A percentile compares a stretch with the other conserved stretches of the same genome.
These are phyloP conservation scores for Psilanteris sp. DNA, from an alignment of 1,140 invertebrate genomes.

Conservation along the genomic window DNA sequence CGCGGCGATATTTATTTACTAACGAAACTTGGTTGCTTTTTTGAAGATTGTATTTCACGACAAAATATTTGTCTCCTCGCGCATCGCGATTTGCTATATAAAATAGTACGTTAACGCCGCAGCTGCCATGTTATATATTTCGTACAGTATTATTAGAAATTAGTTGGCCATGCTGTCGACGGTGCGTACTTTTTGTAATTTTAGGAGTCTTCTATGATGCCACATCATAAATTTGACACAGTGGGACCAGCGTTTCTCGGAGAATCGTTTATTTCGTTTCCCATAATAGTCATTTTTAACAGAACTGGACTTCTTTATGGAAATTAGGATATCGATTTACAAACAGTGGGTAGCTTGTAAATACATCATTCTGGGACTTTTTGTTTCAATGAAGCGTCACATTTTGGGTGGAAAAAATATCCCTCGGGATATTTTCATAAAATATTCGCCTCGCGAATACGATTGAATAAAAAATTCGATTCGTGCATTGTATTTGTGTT, in stretches of 20 bases:
- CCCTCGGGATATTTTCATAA: not conserved
- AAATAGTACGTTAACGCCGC: slow-evolving; percentile 17
- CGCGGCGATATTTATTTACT: too few relatives aligned
- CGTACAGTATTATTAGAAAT: slow-evolving; percentile 33
- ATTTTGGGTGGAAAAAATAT: not conserved
- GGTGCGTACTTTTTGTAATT: slow-evolving; percentile 35
- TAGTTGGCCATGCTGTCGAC: slow-evolving; percentile 10
- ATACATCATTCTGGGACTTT: not conserved
- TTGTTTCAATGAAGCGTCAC: not conserved
- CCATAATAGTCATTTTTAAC: slow-evolving; percentile 5
- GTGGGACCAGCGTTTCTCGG: slow-evolving; percentile 3
- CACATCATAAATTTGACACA: slow-evolving; percentile 33
- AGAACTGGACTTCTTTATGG: slow-evolving; percentile 1
- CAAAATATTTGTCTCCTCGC: too few relatives aligned
- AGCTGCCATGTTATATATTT: slow-evolving; percentile 42
- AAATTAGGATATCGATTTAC: slow-evolving; percentile 11
- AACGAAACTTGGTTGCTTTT: too few relatives aligned
- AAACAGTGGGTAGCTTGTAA: slow-evolving; percentile 2
- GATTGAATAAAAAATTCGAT: too few relatives aligned
- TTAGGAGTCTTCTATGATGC: slow-evolving; percentile 29
- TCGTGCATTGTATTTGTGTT: slow-evolving; percentile 18
- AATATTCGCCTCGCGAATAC: too few relatives aligned
- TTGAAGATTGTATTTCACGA: too few relatives aligned
- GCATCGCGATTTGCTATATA: too few relatives aligned
- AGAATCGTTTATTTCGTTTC: not conserved